Percentiles rank a stretch among this genome's conserved stretches.
phyloP scores from a whole-genome alignment of 2,113 vertebrate species.

The Menura novaehollandiae region DNA sequence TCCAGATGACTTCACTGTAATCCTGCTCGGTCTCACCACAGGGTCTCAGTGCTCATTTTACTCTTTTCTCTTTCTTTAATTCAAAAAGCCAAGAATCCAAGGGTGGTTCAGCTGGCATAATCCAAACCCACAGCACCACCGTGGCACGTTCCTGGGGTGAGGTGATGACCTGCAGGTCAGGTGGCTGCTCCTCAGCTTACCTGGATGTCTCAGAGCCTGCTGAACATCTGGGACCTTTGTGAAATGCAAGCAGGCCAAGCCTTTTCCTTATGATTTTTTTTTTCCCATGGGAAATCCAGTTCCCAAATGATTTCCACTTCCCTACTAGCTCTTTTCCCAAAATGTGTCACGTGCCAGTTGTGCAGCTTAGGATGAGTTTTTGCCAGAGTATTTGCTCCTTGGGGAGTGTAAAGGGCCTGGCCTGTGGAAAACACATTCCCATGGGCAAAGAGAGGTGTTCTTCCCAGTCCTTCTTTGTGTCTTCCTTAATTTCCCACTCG shows the following conservation, averaged over 20 bases:
- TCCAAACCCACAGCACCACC: neutral
- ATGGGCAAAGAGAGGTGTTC: accelerated
- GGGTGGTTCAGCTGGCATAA: neutral
- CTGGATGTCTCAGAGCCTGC: neutral
- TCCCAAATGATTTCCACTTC: neutral
- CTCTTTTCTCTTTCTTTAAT: neutral
- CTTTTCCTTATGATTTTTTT: neutral
- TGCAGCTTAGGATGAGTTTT: neutral
- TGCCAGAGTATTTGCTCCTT: neutral
- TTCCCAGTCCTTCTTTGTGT: neutral
- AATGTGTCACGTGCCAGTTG: neutral
- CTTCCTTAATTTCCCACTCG: neutral
- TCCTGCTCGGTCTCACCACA: neutral
- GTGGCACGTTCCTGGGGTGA: neutral
- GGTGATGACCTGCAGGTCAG: neutral
- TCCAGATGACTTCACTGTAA: neutral
- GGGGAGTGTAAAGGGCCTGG: neutral
- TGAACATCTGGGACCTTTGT: neutral
- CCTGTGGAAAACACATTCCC: neutral
- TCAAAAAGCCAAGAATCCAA: neutral
- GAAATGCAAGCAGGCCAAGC: neutral
- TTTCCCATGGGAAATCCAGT: neutral
- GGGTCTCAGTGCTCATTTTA: neutral
- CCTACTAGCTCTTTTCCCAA: neutral
- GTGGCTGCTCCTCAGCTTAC: neutral